A percentile compares a stretch with the other conserved stretches of the same genome.
These are phyloP conservation scores for Potamilus streckersoni DNA, from an alignment of 1,140 invertebrate genomes.

Conservation along the genomic window DNA sequence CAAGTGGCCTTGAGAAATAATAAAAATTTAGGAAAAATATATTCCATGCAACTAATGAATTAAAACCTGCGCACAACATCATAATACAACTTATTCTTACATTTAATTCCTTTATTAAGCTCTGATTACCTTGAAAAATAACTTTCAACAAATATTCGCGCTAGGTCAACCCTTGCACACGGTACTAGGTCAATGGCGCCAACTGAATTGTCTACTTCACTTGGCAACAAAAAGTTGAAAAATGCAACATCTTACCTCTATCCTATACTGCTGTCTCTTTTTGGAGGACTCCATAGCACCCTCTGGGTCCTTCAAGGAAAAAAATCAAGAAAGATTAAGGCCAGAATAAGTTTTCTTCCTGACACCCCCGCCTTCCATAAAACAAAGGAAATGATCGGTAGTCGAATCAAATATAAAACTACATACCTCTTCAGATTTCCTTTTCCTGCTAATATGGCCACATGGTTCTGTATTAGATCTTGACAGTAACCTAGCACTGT, in stretches of 20 bases:
- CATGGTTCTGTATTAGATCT: constrained; percentile 35
- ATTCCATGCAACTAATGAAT: no score
- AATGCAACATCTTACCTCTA: constrained; percentile 44
- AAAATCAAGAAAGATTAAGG: not conserved
- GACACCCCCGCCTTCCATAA: constrained; percentile 14
- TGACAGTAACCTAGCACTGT: constrained; percentile 44
- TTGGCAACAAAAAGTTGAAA: not conserved
- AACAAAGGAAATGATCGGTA: constrained; percentile 24
- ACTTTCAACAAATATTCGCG: no score
- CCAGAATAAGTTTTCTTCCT: not conserved
- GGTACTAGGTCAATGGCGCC: constrained; percentile 7
- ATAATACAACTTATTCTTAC: no score
- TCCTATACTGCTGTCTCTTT: constrained; percentile 49
- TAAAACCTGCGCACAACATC: no score
- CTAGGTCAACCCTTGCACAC: not conserved
- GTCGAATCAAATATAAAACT: constrained; percentile 1
- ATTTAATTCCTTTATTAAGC: no score
- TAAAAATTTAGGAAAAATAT: no score
- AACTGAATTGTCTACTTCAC: constrained; percentile 4
- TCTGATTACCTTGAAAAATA: no score
- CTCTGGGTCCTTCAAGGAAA: constrained; percentile 45
- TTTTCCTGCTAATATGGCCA: constrained; percentile 41
- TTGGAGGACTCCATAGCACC: constrained; percentile 39
- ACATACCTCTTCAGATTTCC: constrained; percentile 53
- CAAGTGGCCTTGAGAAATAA: no score